These are phyloP conservation scores for Eupithecia insigniata DNA, from an alignment of 2,888 invertebrate genomes.

Conservation along the genomic window DNA sequence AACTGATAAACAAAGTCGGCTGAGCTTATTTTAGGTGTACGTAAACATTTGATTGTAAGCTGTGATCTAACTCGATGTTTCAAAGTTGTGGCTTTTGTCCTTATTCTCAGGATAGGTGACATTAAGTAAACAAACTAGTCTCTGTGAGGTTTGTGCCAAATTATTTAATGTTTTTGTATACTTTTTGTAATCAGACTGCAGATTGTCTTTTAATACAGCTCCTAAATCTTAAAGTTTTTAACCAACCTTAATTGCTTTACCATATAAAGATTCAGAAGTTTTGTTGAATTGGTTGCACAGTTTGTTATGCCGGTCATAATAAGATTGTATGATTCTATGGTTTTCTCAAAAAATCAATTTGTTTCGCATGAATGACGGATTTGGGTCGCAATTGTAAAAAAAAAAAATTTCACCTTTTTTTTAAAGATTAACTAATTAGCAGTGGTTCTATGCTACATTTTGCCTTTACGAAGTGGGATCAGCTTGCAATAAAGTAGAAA, in stretches of 20 bases:
- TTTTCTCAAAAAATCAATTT: conserved; percentile 4
- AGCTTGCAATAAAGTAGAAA: not conserved
- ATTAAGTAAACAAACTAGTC: conserved; percentile 62
- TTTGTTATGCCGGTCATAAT: conserved; percentile 75
- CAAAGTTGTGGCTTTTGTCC: conserved; percentile 64
- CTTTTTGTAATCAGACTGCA: not conserved
- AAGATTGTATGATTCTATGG: conserved; percentile 51
- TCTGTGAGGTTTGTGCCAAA: conserved; percentile 68
- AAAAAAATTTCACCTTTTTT: not conserved
- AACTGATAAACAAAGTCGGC: conserved; percentile 89
- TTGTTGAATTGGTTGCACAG: conserved; percentile 49
- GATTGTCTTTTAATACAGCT: not conserved
- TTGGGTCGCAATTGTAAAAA: not conserved
- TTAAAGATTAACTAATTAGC: not conserved
- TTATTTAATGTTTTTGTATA: conserved; percentile 30
- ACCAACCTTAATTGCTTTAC: not conserved
- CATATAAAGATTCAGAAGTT: conserved; percentile 5
- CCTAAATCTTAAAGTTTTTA: not conserved
- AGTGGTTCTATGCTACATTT: not conserved
- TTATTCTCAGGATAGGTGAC: conserved; percentile 69
- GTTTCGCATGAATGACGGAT: not conserved
- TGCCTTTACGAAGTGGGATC: not conserved
- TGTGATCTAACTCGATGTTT: conserved; percentile 63
- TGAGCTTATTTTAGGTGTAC: conserved; percentile 59
- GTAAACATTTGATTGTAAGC: conserved; percentile 56